Evolutionary conservation across 2,888 invertebrate genomes (phyloP), one percentile per base, ranked within the genome.

Genomic region (Yponomeuta evonymella): DNA sequence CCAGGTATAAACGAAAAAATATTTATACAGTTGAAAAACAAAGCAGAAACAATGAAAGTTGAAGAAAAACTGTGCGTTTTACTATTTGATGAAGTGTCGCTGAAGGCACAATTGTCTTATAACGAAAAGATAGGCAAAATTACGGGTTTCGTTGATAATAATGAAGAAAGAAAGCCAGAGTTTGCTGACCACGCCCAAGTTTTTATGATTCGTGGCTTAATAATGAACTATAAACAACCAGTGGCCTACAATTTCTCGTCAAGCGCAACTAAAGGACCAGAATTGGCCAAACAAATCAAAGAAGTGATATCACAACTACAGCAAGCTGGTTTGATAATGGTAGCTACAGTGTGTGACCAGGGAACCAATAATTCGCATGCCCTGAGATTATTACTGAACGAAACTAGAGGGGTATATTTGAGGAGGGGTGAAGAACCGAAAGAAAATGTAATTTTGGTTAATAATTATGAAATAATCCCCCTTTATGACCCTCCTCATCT

Each of bases 321-420:
- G 12, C 30, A 69, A 65, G 65, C 71, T 29, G 78, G 77, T 0
- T 69, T 80, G 9, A 76, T 72, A 43, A 75, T 79, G 3, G 73
- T 78, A 8, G 77, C 75, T 30, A 75, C 76, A 8, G 73, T 78
- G 2, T 78, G 77, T 71, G 75, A 78, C 63, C 77, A 80, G 71
- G 77, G 77, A 12, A 71, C 78, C 9, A 75, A 75, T 48, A 79
- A 78, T 70, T 48, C 69, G 0, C 65, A 74, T 6, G 73, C 74
- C 12, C 70, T 78, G 1, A 78, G 77, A 71, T 66, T 71, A 12
- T 51, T 79, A 15, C 66, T 77, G 0, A 29, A 79, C 67, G 76
- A 79, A 66, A 73, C 76, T 48, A n/a, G 73, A 33, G 72, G 69
- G 8, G 66, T 36, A n/a, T 58, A 64, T 71, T 29, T 72, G 73